Conservation (phyloP, 1,140 invertebrate species). For the Apis dorsata region DNA sequence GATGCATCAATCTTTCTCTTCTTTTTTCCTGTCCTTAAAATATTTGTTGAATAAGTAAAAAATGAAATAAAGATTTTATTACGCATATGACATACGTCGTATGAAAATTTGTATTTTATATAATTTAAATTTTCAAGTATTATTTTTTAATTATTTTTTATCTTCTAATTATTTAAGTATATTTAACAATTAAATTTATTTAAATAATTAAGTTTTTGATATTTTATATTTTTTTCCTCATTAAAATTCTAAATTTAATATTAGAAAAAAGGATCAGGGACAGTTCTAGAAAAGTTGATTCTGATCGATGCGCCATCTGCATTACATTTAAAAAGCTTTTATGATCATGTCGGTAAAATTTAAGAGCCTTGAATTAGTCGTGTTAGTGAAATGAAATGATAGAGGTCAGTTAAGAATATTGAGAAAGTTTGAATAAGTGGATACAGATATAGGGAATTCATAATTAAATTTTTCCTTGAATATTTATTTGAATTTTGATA, state of each 20-base stretch:
- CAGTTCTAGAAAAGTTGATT: conserved; percentile 37
- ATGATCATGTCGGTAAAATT: conserved; percentile 56
- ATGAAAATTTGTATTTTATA: not conserved
- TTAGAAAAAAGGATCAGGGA: conserved; percentile 35
- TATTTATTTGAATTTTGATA: not conserved
- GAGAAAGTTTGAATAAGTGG: not conserved
- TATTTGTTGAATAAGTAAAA: not conserved
- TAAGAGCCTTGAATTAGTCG: not conserved
- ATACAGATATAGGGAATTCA: not conserved
- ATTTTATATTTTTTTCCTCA: no score
- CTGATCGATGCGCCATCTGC: conserved; percentile 52
- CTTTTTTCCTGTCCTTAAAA: not conserved
- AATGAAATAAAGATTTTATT: not conserved
- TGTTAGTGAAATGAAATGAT: not conserved
- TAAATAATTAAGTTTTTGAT: no score
- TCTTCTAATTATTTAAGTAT: not conserved
- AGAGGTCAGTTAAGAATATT: not conserved
- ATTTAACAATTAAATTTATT: not conserved
- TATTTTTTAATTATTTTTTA: not conserved
- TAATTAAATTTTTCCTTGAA: not conserved
- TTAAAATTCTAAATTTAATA: not conserved
- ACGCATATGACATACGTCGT: no score
- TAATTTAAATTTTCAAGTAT: not conserved
- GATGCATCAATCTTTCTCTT: not conserved
- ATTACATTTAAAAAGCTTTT: conserved; percentile 44